phyloP scores from a whole-genome alignment of 1,140 invertebrate species.

The Ctenoplectra terminalis region DNA sequence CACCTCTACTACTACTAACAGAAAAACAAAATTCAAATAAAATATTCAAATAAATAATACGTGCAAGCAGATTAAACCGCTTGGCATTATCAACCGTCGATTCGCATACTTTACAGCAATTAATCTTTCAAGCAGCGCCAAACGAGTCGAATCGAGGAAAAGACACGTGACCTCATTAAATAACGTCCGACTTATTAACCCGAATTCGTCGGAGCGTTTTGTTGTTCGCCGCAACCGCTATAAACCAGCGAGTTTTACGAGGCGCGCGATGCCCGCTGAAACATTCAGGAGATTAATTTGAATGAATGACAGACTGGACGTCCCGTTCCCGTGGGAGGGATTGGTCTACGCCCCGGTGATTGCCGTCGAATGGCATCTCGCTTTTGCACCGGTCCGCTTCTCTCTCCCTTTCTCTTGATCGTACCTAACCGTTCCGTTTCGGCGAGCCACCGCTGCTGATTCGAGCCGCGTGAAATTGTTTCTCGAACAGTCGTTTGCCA shows the following conservation, averaged over 20 bases:
- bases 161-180: constrained; percentile 30
- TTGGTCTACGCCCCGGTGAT: constrained; percentile 62
- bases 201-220: constrained; percentile 47
- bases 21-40: too few species aligned
- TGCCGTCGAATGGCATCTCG: constrained; percentile 55
- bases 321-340: constrained; percentile 52
- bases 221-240: constrained; percentile 43
- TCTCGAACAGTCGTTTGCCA: constrained; percentile 51
- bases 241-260: constrained; percentile 60
- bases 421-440: constrained; percentile 34
- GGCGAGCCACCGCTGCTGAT: constrained; percentile 35
- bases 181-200: constrained; percentile 21
- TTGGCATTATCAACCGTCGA: too few species aligned
- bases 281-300: constrained; percentile 67
- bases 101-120: too few species aligned
- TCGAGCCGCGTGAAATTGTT: constrained; percentile 57
- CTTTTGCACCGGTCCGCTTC: constrained; percentile 12
- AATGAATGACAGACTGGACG: constrained; percentile 67
- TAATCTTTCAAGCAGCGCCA: too few species aligned
- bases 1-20: too few species aligned
- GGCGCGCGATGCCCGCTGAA: constrained; percentile 52
- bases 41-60: too few species aligned
- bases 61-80: too few species aligned
- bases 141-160: not conserved
- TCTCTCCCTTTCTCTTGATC: not conserved